Conservation (phyloP, 35 echinoderm and acorn worm genomes). For the Apostichopus japonicus region DNA sequence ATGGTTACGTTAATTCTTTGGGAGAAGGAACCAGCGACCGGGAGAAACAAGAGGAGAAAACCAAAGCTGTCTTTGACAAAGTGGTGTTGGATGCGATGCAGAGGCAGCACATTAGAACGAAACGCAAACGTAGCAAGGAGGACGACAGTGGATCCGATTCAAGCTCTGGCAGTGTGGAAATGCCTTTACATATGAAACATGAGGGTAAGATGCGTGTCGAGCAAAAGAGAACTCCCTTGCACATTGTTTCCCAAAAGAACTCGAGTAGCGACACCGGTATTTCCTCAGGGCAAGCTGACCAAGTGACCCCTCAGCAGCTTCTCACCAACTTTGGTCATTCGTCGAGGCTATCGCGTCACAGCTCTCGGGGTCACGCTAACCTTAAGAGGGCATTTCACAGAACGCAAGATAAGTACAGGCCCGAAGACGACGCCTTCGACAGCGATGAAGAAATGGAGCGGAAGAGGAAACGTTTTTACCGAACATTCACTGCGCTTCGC, state of each 20-base stretch:
- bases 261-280: slow-evolving; percentile 43
- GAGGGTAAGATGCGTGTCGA: slow-evolving; percentile 10
- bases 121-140: not conserved
- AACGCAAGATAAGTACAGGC: slow-evolving; percentile 20
- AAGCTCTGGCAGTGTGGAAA: slow-evolving; percentile 26
- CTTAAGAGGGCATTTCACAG: slow-evolving; percentile 22
- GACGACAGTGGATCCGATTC: slow-evolving; percentile 35
- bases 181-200: not conserved
- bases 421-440: not conserved
- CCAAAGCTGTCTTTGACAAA: slow-evolving; percentile 55
- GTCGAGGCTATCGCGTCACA: not conserved
- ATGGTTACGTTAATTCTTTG: not conserved
- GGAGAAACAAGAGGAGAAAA: slow-evolving; percentile 7
- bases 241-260: not conserved
- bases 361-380: not conserved
- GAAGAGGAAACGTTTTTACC: slow-evolving; percentile 75
- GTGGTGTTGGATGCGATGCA: slow-evolving; percentile 50
- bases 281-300: slow-evolving; percentile 27
- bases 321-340: not conserved
- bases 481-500: slow-evolving; percentile 75
- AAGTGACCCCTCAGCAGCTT: not conserved
- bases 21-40: not conserved
- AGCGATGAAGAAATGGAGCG: slow-evolving; percentile 43
- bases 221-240: not conserved
- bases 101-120: slow-evolving; percentile 48